Conservation (phyloP, 2,888 invertebrate genomes). For the Orthosia gothica region DNA sequence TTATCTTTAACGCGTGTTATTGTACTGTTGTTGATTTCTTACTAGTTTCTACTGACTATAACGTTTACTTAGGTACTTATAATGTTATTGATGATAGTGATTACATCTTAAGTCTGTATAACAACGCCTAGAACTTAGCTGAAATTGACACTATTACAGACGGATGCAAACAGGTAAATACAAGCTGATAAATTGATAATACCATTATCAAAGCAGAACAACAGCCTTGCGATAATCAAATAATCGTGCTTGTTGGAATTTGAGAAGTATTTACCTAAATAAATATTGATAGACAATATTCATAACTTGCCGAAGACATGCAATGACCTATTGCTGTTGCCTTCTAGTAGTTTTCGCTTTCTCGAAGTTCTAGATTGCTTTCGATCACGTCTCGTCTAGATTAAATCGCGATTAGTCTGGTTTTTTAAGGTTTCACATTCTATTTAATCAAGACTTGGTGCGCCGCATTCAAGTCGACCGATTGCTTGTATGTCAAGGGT, state of each 20-base stretch:
- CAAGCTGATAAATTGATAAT: slow-evolving; percentile 22
- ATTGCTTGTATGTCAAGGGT: not conserved
- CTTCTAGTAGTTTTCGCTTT: not conserved
- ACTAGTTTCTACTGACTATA: slow-evolving; percentile 4
- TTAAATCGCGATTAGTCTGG: slow-evolving; percentile 5
- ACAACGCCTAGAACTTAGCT: slow-evolving; percentile 3
- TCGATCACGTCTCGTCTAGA: not conserved
- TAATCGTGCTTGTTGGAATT: slow-evolving; percentile 16
- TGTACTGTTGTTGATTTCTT: slow-evolving; percentile 17
- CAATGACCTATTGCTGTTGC: not conserved
- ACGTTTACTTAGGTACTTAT: slow-evolving; percentile 8
- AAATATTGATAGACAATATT: not conserved
- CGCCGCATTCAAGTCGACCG: slow-evolving; percentile 1
- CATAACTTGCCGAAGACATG: not conserved
- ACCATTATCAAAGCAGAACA: slow-evolving; percentile 34
- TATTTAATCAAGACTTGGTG: not conserved
- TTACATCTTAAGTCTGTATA: not conserved
- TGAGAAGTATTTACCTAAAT: not conserved
- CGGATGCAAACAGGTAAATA: slow-evolving; percentile 19
- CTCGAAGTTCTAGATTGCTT: not conserved
- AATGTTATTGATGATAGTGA: slow-evolving; percentile 8
- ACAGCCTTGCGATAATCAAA: slow-evolving; percentile 18
- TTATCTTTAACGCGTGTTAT: slow-evolving; percentile 7
- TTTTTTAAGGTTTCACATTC: slow-evolving; percentile 24
- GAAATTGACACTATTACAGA: slow-evolving; percentile 30